Evolutionary conservation across 2,888 invertebrate species (phyloP), one percentile per base, ranked within the genome.

Genomic region (Therioaphis trifolii): DNA sequence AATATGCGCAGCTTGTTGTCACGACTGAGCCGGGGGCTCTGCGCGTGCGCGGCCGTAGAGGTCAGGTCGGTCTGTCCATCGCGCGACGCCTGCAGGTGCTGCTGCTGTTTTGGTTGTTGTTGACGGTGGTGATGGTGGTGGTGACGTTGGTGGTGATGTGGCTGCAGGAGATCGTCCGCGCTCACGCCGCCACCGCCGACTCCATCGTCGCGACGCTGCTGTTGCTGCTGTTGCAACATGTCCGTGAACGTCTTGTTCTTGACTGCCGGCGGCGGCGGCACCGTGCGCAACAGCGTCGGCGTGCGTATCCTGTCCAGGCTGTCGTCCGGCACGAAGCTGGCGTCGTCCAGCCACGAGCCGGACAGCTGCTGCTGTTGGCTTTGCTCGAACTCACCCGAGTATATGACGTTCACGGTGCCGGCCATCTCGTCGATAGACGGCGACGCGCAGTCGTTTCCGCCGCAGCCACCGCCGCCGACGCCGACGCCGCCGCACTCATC

Each of bases 321-420:
- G 74, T 71, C 63, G 80, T 72, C 52, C 35, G 84, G 55, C 63
- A 52, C 61, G 58, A 58, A 35, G 43, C 63, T 58, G 46, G 79
- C 61, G 80, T 84, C 69, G 71, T 80, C 74, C 82, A 77, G 21
- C 85, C 84, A 79, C 82, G 85, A 74, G 43, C 79, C 84, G 79
- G 84, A 63, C 82, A 80, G 46, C 77, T 85, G 77, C 63, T 72
- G 82, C 74, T 84, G 69, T 84, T 84, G 61, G 77, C 86, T 87
- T 69, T 86, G 85, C 75, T 87, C 87, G 61, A 88, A 88, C 40
- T 86, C 86, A 58, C 87, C 88, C 2, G 87, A 87, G 82, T 87
- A 88, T 72, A 87, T 88, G 43, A 88, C 88, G 15, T 87, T 87
- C 12, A 87, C 86, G n/a, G 86, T 55, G 63, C 72, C 46, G 72